phyloP scores from a whole-genome alignment of 2,888 invertebrate species.

The Laothoe populi region DNA sequence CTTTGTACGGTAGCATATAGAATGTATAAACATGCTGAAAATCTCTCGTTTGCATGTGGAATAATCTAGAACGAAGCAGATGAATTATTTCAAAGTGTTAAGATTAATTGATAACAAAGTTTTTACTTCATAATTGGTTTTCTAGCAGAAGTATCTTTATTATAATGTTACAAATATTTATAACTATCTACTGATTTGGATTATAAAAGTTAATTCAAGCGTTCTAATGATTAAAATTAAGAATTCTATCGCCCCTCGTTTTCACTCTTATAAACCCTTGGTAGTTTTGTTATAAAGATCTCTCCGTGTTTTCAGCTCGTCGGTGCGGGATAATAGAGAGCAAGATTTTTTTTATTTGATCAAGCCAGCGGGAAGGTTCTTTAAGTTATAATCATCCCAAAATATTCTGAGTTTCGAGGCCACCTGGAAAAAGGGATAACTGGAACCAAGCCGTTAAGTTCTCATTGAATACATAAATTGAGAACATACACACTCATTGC shows the following conservation, averaged over 20 bases:
- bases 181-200: too few species aligned
- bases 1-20: conserved; percentile 12
- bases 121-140: too few species aligned
- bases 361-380: conserved; percentile 1
- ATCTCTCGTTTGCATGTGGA: neutral
- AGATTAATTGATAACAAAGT: too few species aligned
- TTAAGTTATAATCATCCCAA: neutral
- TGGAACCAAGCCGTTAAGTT: too few species aligned
- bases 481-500: neutral
- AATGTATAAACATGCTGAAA: neutral
- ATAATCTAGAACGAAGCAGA: neutral
- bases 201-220: neutral
- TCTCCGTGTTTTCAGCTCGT: conserved; percentile 1
- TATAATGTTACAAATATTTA: too few species aligned
- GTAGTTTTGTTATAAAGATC: conserved; percentile 2
- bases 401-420: too few species aligned
- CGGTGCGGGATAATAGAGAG: conserved; percentile 14
- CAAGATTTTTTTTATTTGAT: conserved; percentile 9
- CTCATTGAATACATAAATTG: neutral
- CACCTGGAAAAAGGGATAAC: too few species aligned
- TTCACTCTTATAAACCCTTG: neutral
- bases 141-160: too few species aligned
- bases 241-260: neutral
- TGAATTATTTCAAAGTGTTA: too few species aligned
- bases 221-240: neutral